Conservation (phyloP, 2,113 vertebrate species). For the Balaenoptera acutorostrata region DNA sequence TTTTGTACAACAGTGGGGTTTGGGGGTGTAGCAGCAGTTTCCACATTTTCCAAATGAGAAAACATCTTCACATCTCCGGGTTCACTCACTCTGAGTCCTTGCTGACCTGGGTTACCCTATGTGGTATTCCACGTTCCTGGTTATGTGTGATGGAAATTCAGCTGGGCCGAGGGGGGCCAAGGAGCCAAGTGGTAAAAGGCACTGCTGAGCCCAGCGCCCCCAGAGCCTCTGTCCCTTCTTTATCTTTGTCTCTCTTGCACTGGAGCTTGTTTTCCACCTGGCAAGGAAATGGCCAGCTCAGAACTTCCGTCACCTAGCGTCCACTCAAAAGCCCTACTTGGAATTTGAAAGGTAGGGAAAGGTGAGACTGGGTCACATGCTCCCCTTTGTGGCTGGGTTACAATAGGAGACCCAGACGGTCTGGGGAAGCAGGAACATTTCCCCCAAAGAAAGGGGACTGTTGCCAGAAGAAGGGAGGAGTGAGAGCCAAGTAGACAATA, state of each 20-base stretch:
- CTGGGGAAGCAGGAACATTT: no score
- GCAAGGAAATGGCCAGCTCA: not conserved
- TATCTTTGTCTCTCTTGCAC: not conserved
- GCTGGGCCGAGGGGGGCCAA: accelerated
- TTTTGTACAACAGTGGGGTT: not conserved
- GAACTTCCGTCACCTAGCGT: not conserved
- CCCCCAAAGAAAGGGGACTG: not conserved
- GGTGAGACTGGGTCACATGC: not conserved
- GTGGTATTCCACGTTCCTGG: not conserved
- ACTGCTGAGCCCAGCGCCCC: not conserved
- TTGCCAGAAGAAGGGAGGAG: not conserved
- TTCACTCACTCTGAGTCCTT: not conserved
- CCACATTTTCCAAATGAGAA: not conserved
- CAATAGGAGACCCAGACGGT: not conserved
- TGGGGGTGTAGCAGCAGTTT: not conserved
- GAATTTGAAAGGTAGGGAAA: not conserved
- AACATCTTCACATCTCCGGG: not conserved
- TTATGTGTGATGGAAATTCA: not conserved
- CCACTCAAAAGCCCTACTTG: not conserved
- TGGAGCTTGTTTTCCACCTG: not conserved
- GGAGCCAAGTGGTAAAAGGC: not conserved
- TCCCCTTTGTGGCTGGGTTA: not conserved
- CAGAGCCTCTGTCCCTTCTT: not conserved
- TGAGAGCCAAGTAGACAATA: not conserved
- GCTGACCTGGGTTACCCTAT: not conserved